Conservation (phyloP, 2,113 vertebrate species). For the Murina feae region DNA sequence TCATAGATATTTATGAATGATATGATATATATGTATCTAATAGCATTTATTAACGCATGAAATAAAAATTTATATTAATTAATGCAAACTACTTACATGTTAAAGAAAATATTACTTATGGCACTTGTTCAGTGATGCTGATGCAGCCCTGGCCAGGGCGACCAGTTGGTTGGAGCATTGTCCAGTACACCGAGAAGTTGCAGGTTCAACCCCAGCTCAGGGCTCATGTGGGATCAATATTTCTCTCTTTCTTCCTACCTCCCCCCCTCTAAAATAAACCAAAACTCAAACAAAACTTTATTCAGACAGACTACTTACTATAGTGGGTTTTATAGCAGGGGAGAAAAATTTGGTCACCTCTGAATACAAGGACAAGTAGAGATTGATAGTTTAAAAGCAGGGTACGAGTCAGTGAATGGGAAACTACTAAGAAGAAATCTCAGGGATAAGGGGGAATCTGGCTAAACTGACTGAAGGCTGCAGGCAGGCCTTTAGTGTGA, state of each 20-base stretch:
- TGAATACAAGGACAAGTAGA: not conserved
- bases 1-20: not conserved
- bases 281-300: not conserved
- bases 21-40: not conserved
- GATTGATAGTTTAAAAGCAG: not conserved
- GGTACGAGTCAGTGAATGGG: not conserved
- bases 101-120: not conserved
- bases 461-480: not conserved
- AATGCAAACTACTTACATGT: not conserved
- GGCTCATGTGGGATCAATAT: too few relatives aligned
- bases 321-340: not conserved
- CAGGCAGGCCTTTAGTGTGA: not conserved
- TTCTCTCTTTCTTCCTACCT: too few relatives aligned
- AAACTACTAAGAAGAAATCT: not conserved
- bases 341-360: not conserved
- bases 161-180: too few relatives aligned
- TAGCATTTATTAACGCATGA: not conserved
- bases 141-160: not conserved
- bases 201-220: too few relatives aligned
- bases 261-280: too few relatives aligned
- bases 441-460: not conserved
- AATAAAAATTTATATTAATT: not conserved
- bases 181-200: too few relatives aligned
- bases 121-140: not conserved
- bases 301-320: not conserved